These are phyloP conservation scores for Butorides virescens DNA, from an alignment of 2,113 vertebrate genomes.

Conservation along the genomic window DNA sequence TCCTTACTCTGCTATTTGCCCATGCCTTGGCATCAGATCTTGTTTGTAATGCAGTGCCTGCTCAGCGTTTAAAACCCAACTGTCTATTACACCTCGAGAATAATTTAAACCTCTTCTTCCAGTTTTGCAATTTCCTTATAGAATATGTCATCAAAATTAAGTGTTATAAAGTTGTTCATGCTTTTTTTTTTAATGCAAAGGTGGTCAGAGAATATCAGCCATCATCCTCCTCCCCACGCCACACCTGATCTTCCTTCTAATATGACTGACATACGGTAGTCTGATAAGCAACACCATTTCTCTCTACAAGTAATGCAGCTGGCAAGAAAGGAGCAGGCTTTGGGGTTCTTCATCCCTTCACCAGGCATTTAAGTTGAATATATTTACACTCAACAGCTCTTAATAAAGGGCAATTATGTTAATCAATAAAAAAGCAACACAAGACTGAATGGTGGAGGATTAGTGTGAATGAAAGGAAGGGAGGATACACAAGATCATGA, in stretches of 20 bases:
- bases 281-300: neutral
- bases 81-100: neutral
- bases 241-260: neutral
- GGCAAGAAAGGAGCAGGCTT: neutral
- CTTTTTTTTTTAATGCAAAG: neutral
- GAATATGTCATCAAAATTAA: neutral
- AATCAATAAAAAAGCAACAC: neutral
- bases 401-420: neutral
- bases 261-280: fast-evolving
- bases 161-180: neutral
- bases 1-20: neutral
- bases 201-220: neutral
- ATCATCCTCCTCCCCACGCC: neutral
- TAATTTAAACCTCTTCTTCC: neutral
- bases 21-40: neutral
- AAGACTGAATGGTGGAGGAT: neutral
- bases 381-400: neutral
- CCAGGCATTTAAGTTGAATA: neutral
- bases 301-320: neutral
- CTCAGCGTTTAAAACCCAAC: neutral
- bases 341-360: neutral
- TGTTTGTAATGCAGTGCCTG: neutral
- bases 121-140: neutral
- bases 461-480: neutral
- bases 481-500: neutral